Base-by-base conservation (phyloP, 2,113 vertebrate species). In the Candoia aspera region DNA sequence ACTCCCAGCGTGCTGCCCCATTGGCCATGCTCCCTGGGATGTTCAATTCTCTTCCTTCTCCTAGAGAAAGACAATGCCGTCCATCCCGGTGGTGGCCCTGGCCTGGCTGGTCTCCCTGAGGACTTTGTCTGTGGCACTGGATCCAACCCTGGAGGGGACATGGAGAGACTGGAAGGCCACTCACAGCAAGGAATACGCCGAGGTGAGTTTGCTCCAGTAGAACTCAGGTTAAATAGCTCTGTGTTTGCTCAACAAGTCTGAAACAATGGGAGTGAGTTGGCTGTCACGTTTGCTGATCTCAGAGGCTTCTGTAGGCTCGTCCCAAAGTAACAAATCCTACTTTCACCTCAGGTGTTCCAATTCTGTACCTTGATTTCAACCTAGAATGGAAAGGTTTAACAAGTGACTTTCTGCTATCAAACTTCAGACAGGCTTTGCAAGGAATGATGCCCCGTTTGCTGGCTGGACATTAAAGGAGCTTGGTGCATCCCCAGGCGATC, bases 151-250 rank as follows among this genome's bases (percentile, higher is more conserved):
- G 54, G 87, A 93, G 26, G 62, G 26, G 6, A 85, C 68, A 11
- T 93, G 93, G 93, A 37, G 49, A 58, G 58, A 24, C n/a, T 93
- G 93, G 93, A 93, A 92, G 17, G 10, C n/a, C 37, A 15, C 84
- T 19, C 13, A 92, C 21, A 3, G 11, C 10, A 93, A 49, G 54
- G 64, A 87, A 12, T 93, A 93, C 19, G 4, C 29, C 3, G 10
- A 83, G 91, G 93, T 93, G 86, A 87, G 85, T 19, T 59, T 29
- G 37, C 11, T 8, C 15, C 6, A 5, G 2, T 2, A 1, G 29
- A 15, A 6, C 0, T 13, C 33, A 11, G 12, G 24, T 12, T 11
- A 59, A 19, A 21, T 17, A 21, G 1, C 12, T 11, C 2, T 26
- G 17, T 9, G 4, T 26, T 64, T 8, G 46, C 4, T 6, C 26